Conservation (phyloP, 2,888 invertebrate genomes). For the Boloria selene region DNA sequence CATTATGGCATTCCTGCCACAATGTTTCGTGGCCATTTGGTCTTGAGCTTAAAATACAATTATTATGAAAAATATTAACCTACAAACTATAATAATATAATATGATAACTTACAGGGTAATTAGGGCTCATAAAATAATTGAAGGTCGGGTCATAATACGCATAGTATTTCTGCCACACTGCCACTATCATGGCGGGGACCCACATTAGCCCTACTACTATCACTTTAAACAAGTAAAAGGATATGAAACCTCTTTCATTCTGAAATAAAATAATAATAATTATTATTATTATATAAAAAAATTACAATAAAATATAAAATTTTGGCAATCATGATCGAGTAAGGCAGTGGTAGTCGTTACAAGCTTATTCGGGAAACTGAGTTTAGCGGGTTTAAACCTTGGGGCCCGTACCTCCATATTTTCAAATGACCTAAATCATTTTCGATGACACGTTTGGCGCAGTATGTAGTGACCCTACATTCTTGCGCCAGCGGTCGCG, state of each 20-base stretch:
- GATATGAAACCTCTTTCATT: slow-evolving; percentile 92
- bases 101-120: slow-evolving; percentile 86
- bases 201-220: slow-evolving; percentile 94
- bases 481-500: too few relatives aligned
- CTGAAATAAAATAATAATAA: slow-evolving; percentile 71
- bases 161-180: slow-evolving; percentile 95
- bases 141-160: slow-evolving; percentile 94
- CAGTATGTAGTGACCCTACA: too few relatives aligned
- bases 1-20: too few relatives aligned
- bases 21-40: too few relatives aligned
- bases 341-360: too few relatives aligned
- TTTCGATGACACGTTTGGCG: too few relatives aligned
- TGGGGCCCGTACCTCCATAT: too few relatives aligned
- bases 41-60: too few relatives aligned
- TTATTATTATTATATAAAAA: not conserved
- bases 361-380: too few relatives aligned
- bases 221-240: slow-evolving; percentile 95
- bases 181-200: slow-evolving; percentile 92
- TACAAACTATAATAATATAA: not conserved
- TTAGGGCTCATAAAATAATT: slow-evolving; percentile 93
- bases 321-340: too few relatives aligned
- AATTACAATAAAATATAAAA: not conserved
- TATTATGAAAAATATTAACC: not conserved
- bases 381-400: too few relatives aligned
- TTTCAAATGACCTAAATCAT: too few relatives aligned